Evolutionary conservation across 2,113 vertebrate genomes (phyloP), one percentile per base, ranked within the genome.

Genomic region (Pterophyllum scalare): DNA sequence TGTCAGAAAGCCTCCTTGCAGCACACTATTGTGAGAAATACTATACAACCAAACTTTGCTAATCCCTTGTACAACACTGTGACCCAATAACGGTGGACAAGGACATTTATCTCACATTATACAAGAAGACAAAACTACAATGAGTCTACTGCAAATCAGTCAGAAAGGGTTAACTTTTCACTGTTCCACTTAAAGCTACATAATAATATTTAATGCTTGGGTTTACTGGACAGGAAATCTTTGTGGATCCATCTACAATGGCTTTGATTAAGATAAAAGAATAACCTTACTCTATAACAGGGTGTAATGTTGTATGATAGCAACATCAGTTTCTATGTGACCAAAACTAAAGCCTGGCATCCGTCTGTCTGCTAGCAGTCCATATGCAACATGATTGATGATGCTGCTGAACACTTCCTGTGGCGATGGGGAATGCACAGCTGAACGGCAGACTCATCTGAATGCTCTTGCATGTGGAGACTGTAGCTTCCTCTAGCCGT

Each of bases 351-450:
- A 70, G 28, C 57, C 12, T 38, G 22, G 7, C 22, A 65, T 46
- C 14, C 59, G 22, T 46, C 10, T 20, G 28, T 64, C 79, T 70
- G 38, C 7, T 58, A 58, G 38, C 31, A 38, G 35, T 20, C 59
- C 46, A 74, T 70, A 64, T 54, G 82, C 28, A 8, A 1, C 43
- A 43, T 82, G 88, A 91, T 38, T 77, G 86, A 89, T 89, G 86
- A 81, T 20, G 65, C 79, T 24, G 61, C 49, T 22, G 67, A 88
- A 81, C 35, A 79, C 74, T 75, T 91, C 87, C 89, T 81, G 67
- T 76, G 74, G 87, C 4, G 58, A 90, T 22, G n/a, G 14, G 59
- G 54, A 83, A 80, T 14, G 40, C 59, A 84, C 22, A 77, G 64
- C 61, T 54, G 65, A 70, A 86, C 64, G 80, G 59, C 84, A 80